Conservation (phyloP, 1,140 invertebrate genomes). For the Micrasema longulum region DNA sequence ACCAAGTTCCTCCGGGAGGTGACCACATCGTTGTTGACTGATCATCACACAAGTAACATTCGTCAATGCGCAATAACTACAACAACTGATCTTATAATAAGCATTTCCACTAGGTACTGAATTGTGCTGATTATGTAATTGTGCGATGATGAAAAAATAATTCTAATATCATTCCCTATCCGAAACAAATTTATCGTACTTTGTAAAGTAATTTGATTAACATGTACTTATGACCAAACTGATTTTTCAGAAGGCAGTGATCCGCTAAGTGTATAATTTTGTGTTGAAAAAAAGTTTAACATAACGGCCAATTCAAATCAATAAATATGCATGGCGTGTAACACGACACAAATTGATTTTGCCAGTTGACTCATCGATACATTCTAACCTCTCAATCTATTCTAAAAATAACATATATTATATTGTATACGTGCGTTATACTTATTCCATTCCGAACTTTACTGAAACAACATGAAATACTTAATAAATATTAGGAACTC, state of each 20-base stretch:
- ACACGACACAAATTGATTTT: slow-evolving; percentile 49
- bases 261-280: slow-evolving; percentile 15
- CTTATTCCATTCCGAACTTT: slow-evolving; percentile 2
- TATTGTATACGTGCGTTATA: too few species aligned
- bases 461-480: too few species aligned
- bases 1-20: slow-evolving; percentile 77
- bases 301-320: slow-evolving; percentile 18
- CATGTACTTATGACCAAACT: background rate
- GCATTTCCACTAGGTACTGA: too few species aligned
- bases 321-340: slow-evolving; percentile 21
- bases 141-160: too few species aligned
- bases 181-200: too few species aligned
- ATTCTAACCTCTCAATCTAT: background rate
- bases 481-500: too few species aligned
- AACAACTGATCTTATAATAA: background rate
- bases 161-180: too few species aligned
- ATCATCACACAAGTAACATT: slow-evolving; percentile 32
- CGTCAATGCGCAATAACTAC: slow-evolving; percentile 3
- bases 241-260: slow-evolving; percentile 11
- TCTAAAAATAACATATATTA: too few species aligned
- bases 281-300: slow-evolving; percentile 10
- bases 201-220: background rate
- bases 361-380: slow-evolving; percentile 26
- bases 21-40: slow-evolving; percentile 69
- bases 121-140: too few species aligned